phyloP scores from a whole-genome alignment of 1,140 invertebrate genomes.

The Notospermus geniculatus region DNA sequence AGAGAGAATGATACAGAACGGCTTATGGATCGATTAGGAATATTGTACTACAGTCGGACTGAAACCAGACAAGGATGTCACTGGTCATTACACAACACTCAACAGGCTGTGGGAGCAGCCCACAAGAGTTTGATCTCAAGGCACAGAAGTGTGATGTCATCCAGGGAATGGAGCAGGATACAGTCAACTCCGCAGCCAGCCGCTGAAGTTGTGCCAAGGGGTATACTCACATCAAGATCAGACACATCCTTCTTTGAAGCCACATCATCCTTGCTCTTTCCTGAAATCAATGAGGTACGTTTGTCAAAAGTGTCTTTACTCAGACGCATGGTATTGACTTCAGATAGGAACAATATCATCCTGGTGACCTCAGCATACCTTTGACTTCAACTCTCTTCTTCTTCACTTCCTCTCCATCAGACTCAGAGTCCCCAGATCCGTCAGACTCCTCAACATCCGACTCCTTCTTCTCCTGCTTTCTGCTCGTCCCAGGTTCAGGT shows the following conservation, averaged over 20 bases:
- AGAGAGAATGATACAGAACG: conserved; percentile 12
- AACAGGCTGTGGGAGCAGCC: background rate
- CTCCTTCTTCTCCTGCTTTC: conserved; percentile 17
- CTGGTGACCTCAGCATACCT: background rate
- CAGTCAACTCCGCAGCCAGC: background rate
- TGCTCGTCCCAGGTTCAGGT: conserved; percentile 16
- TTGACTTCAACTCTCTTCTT: conserved; percentile 28
- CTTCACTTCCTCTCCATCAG: conserved; percentile 42
- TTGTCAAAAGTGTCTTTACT: background rate
- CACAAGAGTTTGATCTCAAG: background rate
- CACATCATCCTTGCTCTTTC: conserved; percentile 47
- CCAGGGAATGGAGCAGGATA: background rate
- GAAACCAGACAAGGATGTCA: background rate
- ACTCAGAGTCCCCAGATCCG: conserved; percentile 24
- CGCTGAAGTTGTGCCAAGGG: background rate
- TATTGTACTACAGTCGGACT: background rate
- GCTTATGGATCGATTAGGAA: background rate
- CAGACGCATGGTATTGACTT: background rate
- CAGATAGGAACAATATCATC: background rate
- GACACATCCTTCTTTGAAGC: conserved; percentile 68
- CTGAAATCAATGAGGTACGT: background rate
- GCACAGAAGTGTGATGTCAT: background rate
- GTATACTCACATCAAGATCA: conserved; percentile 66
- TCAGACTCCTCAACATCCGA: conserved; percentile 7
- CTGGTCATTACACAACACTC: background rate